These are phyloP conservation scores for Micoletzkya japonica DNA, from an alignment of 2,888 invertebrate genomes.

Conservation along the genomic window DNA sequence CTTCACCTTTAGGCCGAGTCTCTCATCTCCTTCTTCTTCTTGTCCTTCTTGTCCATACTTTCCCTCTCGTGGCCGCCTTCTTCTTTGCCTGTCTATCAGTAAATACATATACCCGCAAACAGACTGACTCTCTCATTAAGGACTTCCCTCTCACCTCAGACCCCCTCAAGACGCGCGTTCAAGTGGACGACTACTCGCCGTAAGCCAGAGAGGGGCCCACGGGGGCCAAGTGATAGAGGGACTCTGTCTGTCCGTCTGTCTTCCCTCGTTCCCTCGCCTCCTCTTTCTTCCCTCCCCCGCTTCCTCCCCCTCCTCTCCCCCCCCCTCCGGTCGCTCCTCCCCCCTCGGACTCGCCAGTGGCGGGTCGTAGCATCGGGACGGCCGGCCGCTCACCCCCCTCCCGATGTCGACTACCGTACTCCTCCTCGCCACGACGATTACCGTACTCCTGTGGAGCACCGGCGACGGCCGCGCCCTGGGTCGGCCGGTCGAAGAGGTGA, in stretches of 20 bases:
- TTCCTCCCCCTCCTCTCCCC: constrained; percentile 8
- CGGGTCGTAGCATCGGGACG: background rate
- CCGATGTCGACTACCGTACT: too few relatives aligned
- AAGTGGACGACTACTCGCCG: background rate
- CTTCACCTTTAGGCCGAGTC: background rate
- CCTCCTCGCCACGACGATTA: too few relatives aligned
- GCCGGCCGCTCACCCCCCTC: too few relatives aligned
- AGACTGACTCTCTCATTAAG: background rate
- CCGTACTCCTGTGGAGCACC: too few relatives aligned
- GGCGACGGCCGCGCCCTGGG: too few relatives aligned
- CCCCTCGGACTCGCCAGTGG: background rate
- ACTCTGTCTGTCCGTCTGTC: too few relatives aligned
- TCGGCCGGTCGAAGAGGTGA: too few relatives aligned
- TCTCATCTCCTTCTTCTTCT: constrained; percentile 11
- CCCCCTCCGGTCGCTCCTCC: background rate
- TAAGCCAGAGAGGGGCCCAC: background rate
- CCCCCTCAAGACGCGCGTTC: background rate
- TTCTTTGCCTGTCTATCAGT: constrained; percentile 17
- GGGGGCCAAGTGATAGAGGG: background rate
- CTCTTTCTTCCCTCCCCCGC: background rate
- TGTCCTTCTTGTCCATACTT: constrained; percentile 31
- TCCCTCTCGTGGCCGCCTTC: constrained; percentile 23
- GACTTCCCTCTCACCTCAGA: too few relatives aligned
- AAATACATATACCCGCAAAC: too few relatives aligned
- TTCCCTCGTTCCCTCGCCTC: background rate